Evolutionary conservation across 2,888 invertebrate genomes (phyloP).

Genomic region (Zaprionus obscuricornis): DNA sequence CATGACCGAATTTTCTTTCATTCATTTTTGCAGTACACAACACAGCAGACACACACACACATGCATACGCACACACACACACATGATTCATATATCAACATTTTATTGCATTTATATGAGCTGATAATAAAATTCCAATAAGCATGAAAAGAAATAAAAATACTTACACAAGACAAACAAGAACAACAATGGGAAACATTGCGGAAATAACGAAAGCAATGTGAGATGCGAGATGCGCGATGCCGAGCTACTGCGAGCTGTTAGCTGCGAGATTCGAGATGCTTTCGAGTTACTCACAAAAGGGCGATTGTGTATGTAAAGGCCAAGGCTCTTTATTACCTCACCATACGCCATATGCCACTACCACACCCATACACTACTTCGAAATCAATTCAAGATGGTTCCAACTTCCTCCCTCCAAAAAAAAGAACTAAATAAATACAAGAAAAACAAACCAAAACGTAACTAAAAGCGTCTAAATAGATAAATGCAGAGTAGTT

Average conservation of each 20-base stretch:
- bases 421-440: slow-evolving; percentile 2
- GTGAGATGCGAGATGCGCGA: slow-evolving; percentile 3
- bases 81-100: slow-evolving; percentile 37
- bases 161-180: slow-evolving; percentile 62
- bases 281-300: slow-evolving; percentile 34
- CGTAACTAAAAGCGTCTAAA: slow-evolving; percentile 71
- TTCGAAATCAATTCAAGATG: slow-evolving; percentile 58
- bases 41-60: neutral
- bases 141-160: slow-evolving; percentile 72
- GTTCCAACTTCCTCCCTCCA: slow-evolving; percentile 4
- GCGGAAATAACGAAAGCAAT: slow-evolving; percentile 34
- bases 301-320: no score
- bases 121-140: slow-evolving; percentile 77
- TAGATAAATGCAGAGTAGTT: slow-evolving; percentile 64
- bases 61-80: neutral
- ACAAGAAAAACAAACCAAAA: slow-evolving; percentile 44
- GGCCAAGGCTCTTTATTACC: slow-evolving; percentile 20
- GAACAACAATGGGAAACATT: slow-evolving; percentile 27
- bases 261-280: no score
- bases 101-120: slow-evolving; percentile 77
- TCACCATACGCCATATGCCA: slow-evolving; percentile 6
- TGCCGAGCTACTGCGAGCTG: no score
- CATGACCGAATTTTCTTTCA: slow-evolving; percentile 36
- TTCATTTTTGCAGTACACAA: slow-evolving; percentile 14
- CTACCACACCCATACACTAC: neutral